phyloP scores from a whole-genome alignment of 1,140 invertebrate genomes.

The Atta cephalotes region DNA sequence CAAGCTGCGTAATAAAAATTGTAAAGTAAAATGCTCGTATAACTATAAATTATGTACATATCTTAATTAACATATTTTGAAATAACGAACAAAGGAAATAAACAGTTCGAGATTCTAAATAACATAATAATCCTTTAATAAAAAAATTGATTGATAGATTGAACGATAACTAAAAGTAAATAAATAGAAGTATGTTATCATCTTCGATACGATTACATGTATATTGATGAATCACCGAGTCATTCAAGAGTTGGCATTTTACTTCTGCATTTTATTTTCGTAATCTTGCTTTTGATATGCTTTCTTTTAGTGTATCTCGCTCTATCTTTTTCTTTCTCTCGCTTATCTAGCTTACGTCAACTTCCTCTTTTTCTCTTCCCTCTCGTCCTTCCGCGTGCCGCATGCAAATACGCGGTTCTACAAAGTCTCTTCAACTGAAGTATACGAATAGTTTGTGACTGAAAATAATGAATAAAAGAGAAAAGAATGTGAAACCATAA shows the following conservation, averaged over 20 bases:
- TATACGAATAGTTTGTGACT: constrained; percentile 8
- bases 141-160: constrained; percentile 11
- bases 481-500: constrained; percentile 35
- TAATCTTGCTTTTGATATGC: constrained; percentile 25
- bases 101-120: background rate
- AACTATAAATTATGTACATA: background rate
- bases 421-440: background rate
- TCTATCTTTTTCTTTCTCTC: background rate
- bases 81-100: background rate
- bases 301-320: constrained; percentile 3
- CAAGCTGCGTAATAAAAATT: background rate
- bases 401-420: background rate
- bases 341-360: constrained; percentile 20
- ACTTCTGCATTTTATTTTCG: background rate
- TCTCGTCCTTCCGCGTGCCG: background rate
- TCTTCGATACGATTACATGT: background rate
- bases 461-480: constrained; percentile 8
- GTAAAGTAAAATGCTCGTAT: constrained; percentile 22
- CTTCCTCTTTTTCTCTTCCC: constrained; percentile 1
- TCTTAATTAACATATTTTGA: constrained; percentile 11
- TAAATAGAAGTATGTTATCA: background rate
- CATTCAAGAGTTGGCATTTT: constrained; percentile 27
- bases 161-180: background rate
- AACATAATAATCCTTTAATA: background rate
- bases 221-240: background rate